phyloP scores from a whole-genome alignment of 1,140 invertebrate species.

The Drepana arcuata region DNA sequence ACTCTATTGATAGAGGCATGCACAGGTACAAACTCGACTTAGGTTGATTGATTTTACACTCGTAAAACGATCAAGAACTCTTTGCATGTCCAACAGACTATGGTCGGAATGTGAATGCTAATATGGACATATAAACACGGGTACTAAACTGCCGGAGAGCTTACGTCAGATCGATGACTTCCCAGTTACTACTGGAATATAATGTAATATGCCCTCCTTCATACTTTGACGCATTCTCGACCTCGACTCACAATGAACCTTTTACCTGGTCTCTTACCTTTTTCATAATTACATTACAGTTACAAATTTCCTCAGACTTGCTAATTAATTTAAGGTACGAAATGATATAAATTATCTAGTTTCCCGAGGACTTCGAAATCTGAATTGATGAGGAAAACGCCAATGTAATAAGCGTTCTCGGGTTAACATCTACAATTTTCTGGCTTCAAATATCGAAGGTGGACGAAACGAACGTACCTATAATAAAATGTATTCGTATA shows the following conservation, averaged over 20 bases:
- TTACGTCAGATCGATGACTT: slow-evolving; percentile 44
- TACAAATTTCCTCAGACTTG: slow-evolving; percentile 24
- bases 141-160: slow-evolving; percentile 8
- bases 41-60: no score
- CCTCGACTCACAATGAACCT: slow-evolving; percentile 6
- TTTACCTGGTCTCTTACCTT: slow-evolving; percentile 16
- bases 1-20: no score
- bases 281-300: slow-evolving; percentile 32
- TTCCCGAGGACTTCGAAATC: slow-evolving; percentile 15
- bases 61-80: no score
- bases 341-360: slow-evolving; percentile 26
- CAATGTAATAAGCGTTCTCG: slow-evolving; percentile 3
- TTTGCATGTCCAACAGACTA: no score
- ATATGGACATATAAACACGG: slow-evolving; percentile 1
- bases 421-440: slow-evolving; percentile 14
- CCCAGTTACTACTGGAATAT: slow-evolving; percentile 33
- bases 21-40: no score
- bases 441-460: slow-evolving; percentile 20
- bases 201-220: slow-evolving; percentile 23
- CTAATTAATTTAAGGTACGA: slow-evolving; percentile 26
- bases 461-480: slow-evolving; percentile 35
- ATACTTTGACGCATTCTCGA: slow-evolving; percentile 4
- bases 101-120: background rate
- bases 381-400: slow-evolving; percentile 16
- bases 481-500: slow-evolving; percentile 47